phyloP scores from a whole-genome alignment of 2,113 vertebrate genomes.

The Dicrurus megarhynchus region DNA sequence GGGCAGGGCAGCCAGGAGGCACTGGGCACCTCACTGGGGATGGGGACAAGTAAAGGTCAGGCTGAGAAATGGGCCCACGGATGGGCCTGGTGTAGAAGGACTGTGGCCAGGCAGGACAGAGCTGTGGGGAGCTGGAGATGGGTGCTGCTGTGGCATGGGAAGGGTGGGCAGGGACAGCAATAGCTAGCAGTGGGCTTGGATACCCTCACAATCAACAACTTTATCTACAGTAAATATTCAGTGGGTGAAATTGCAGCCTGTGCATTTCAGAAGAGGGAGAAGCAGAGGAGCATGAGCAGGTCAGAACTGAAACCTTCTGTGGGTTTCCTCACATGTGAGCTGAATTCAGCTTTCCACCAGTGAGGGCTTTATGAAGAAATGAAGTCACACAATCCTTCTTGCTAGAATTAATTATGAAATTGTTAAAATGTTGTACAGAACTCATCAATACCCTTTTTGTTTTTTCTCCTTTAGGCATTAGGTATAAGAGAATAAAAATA shows the following conservation, averaged over 20 bases:
- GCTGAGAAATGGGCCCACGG: accelerated
- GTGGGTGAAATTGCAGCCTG: not conserved
- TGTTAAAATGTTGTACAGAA: not conserved
- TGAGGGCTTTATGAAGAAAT: not conserved
- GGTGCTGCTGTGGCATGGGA: not conserved
- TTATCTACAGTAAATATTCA: not conserved
- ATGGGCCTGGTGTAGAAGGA: accelerated
- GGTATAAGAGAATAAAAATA: not conserved
- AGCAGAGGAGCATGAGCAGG: not conserved
- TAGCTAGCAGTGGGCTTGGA: accelerated
- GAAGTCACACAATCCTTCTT: not conserved
- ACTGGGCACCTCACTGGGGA: accelerated
- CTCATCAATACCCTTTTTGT: not conserved
- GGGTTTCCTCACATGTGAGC: not conserved
- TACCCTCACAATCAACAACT: not conserved
- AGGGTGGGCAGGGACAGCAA: not conserved
- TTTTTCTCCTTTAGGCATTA: not conserved
- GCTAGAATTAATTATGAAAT: not conserved
- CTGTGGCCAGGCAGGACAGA: not conserved
- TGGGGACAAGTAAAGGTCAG: not conserved
- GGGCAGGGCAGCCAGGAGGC: accelerated
- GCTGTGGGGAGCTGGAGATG: not conserved
- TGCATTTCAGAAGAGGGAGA: not conserved
- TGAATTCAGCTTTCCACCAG: not conserved
- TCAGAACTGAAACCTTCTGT: not conserved